A percentile compares a stretch with the other conserved stretches of the same genome.
Conservation (phyloP, 2,888 invertebrate species). For the Sinhomidia bicolor region DNA sequence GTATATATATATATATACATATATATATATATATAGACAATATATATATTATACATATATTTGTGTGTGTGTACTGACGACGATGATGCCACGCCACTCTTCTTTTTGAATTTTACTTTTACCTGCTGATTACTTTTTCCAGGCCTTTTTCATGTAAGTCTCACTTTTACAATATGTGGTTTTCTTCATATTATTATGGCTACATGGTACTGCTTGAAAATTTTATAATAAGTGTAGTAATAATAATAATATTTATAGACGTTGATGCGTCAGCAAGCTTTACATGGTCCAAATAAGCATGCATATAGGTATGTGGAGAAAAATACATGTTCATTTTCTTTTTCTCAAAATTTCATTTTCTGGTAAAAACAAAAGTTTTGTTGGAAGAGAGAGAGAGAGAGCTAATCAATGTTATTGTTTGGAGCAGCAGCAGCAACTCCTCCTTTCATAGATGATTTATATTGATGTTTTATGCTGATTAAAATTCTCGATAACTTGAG, state of each 20-base stretch:
- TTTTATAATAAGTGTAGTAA: conserved; percentile 17
- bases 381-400: conserved; percentile 4
- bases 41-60: too few relatives aligned
- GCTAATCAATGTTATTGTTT: conserved; percentile 48
- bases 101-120: conserved; percentile 52
- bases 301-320: background rate
- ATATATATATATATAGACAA: background rate
- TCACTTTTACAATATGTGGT: conserved; percentile 46
- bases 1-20: background rate
- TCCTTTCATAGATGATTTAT: conserved; percentile 63
- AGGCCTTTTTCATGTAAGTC: conserved; percentile 70
- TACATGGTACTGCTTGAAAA: background rate
- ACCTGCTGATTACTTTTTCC: conserved; percentile 73
- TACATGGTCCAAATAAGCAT: too few relatives aligned
- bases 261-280: background rate
- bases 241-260: background rate
- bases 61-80: too few relatives aligned
- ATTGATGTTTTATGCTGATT: conserved; percentile 43
- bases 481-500: conserved; percentile 29
- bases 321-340: conserved; percentile 2
- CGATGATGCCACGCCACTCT: background rate
- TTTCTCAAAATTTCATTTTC: conserved; percentile 34
- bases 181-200: conserved; percentile 5
- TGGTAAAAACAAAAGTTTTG: conserved; percentile 27
- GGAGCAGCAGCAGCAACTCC: conserved; percentile 25